Evolutionary conservation across 1,140 invertebrate genomes (phyloP), one percentile per base, ranked within the genome.

Genomic region (Drosophila takahashii): DNA sequence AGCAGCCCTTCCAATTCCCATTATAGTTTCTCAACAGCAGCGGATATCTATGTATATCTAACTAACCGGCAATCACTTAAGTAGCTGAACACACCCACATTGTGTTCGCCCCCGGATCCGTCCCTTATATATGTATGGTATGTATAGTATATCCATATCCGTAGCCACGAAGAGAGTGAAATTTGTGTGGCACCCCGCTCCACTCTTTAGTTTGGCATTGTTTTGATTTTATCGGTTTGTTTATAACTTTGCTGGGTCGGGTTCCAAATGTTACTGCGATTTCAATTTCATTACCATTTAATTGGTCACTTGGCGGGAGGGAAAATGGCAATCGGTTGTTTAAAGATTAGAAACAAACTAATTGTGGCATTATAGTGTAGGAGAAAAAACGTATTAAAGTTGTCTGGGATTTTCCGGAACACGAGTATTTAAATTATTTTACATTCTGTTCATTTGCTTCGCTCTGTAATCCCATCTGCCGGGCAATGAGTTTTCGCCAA

Each of bases 11-110:
- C 39, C 54, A 45, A 22, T 64, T 45, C 26, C 37, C 37, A 64
- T 52, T 64, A 56, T 58, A 51, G 70, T 75, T 73, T 81, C 71
- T 47, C 81, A 80, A 78, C 48, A 22, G 66, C 65, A 65, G 58
- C 67, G 64, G 58, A 69, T 72, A 77, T 77, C 44, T 81, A 66
- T 60, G 50, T 61, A 66, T 64, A 56, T 61, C 48, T 53, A 42
- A 50, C 70, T 41, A 64, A 66, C 67, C 71, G 79, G 77, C 79
- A 87, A 87, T 87, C 84, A 77, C 70, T 86, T 79, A 79, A 83
- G 79, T 79, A 83, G 74, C 36, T 34, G 15, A 64, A 32, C 59
- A 77, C 84, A 83, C 83, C 79, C 83, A 89, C 83, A 53, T 52
- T 18, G n/a, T 36, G 29, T 10, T 26, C 34, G 44, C 41, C 66